Conservation (phyloP, 92 coral and sea anemone species). For the Meandrina meandrites region DNA sequence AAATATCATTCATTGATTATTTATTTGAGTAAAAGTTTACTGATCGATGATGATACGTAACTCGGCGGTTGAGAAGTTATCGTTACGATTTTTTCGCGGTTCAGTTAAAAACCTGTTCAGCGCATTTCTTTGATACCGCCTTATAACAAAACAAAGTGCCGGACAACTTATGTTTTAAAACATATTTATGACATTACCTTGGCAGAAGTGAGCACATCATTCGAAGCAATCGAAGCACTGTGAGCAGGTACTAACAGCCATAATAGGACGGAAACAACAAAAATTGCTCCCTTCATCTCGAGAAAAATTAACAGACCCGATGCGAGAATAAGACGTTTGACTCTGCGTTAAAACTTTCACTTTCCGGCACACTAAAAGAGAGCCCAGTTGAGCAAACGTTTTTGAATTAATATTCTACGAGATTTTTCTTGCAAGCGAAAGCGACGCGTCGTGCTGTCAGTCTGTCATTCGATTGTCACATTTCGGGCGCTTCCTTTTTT, state of each 20-base stretch:
- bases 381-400: not conserved
- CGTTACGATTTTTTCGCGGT: too few species aligned
- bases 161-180: too few species aligned
- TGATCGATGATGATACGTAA: too few species aligned
- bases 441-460: not conserved
- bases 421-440: not conserved
- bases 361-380: not conserved
- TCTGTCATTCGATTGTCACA: not conserved
- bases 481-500: not conserved
- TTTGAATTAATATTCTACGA: not conserved
- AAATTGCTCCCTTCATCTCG: not conserved
- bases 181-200: not conserved
- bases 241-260: not conserved
- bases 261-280: not conserved
- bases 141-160: too few species aligned
- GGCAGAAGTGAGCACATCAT: not conserved
- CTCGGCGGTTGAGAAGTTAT: too few species aligned
- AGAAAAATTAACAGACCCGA: not conserved
- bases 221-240: not conserved
- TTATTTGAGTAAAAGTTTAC: too few species aligned
- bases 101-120: too few species aligned
- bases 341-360: not conserved
- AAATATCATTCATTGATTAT: too few species aligned
- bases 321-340: not conserved
- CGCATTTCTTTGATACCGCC: too few species aligned